Evolutionary conservation across 2,888 invertebrate genomes (phyloP), one percentile per base, ranked within the genome.

Genomic region (Dichetophora obliterata): DNA sequence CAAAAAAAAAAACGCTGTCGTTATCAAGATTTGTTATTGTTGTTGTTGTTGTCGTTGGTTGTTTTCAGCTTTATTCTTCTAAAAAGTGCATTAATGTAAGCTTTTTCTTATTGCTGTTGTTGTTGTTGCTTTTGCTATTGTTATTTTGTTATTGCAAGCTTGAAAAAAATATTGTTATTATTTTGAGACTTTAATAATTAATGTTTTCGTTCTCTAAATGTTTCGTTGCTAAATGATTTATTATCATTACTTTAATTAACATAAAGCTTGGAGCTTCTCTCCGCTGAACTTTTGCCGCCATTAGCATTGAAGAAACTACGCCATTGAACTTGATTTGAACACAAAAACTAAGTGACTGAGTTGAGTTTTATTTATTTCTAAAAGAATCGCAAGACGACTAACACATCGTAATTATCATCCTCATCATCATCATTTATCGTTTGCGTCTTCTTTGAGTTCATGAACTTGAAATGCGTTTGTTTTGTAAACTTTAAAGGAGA

Each of bases 391-490:
- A 19, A 19, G 6, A 16, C 22, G 31, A 6, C 19, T 43, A n/a
- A 2, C 48, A 66, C 31, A 65, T 22, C 5, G 9, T 65, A 9
- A 43, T 37, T 43, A 43, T 37, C 66, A 66, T 5, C 31, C 43
- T 22, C 22, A 19, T 65, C 22, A 43, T 37, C 43, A 43, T 37
- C 22, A 19, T 48, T 19, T 43, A 6, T 43, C 43, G 66, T 22
- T 6, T 43, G 8, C 34, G n/a, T 63, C 19, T 22, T 3, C 34
- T 5, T 31, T 8, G 48, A 72, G 72, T 72, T 72, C 72, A 72
- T 72, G 72, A 72, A 72, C 72, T 72, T 72, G 72, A 72, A 72
- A 72, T 72, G 48, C 43, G 43, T 48, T 31, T 50, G 24, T 68
- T 48, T 50, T 22, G 24, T 50, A 14, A 9, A 65, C 31, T 65